Evolutionary conservation across 2,888 invertebrate genomes (phyloP), one percentile per base, ranked within the genome.

Genomic region (Acleris emargana): DNA sequence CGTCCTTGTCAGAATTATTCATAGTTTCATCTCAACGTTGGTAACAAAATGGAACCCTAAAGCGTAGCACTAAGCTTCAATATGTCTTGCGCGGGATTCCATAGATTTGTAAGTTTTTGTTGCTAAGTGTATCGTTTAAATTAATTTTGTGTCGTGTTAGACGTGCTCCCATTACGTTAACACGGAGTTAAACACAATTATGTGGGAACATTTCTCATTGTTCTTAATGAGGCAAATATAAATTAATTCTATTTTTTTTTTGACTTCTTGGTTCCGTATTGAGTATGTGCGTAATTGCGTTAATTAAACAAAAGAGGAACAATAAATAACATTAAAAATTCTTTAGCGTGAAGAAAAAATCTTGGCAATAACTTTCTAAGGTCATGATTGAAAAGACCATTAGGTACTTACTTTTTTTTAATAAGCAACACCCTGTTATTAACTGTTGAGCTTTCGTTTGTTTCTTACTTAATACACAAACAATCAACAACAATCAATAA

Each of bases 81-180:
- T 50, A 3, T 55, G 11, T 43, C 20, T 28, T 55, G 20, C 1
- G 7, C 16, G 9, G 3, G 7, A 9, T 18, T 38, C 17, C 50
- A 32, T 32, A 18, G 42, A 50, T 64, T 64, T 60, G 43, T 51
- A 50, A 20, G 13, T 64, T 64, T 64, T 64, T 59, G 59, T 64
- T 58, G 52, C 57, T 67, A 47, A 59, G 60, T 52, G 52, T 62
- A 57, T 62, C 45, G 66, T 22, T 67, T 32, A 45, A 57, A 67
- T 67, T 67, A 67, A 62, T 62, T 57, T 57, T 58, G 62, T 62
- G 52, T 57, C 66, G 62, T 67, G 66, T 62, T 28, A 32, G 47
- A 49, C 58, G 54, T 32, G 54, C 5, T 47, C 43, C 61, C 54
- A 62, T 62, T 62, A 62, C 6, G 53, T 38, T 54, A 54, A 54